Evolutionary conservation across 2,888 invertebrate species (phyloP), one percentile per base, ranked within the genome.

Genomic region (Limnephilus rhombicus): DNA sequence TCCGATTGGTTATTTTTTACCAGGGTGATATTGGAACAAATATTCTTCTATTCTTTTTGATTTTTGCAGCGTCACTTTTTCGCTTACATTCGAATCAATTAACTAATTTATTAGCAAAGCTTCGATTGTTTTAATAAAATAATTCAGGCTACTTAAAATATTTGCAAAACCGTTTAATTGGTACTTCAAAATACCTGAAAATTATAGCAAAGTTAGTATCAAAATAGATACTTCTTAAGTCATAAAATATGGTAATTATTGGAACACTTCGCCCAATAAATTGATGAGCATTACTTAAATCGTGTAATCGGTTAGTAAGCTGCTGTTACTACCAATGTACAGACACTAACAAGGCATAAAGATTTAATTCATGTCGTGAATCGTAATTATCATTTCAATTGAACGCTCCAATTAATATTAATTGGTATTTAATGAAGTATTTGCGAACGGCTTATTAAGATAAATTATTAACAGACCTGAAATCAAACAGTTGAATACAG

Each of bases 321-420:
- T 68, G 68, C 68, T 68, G 1, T 68, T 68, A 24, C 68, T 68
- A 68, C 24, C 9, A 68, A n/a, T 68, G 68, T 68, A 68, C n/a
- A 24, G 0, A 68, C 68, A 68, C 24, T 68, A 68, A 68, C 18
- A 68, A 68, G 68, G 24, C 24, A 68, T 68, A 68, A 68, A 68
- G 68, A n/a, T 3, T 68, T 68, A 68, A 68, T 68, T n/a, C 68
- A 24, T 24, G 24, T 68, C 68, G 24, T 18, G 68, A 53, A 68
- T 68, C 68, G 68, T 68, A 68, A 68, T 68, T 68, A 68, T n/a
- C n/a, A 68, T 68, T 68, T 68, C 68, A 24, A n/a, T 68, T 68
- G 68, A 68, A 68, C 68, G 68, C 68, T 68, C 68, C 68, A 68
- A 68, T 68, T 68, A 68, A 68, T 68, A 68, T 68, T 68, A 68